These are phyloP conservation scores for Gymnoscopelus microlampas DNA, from an alignment of 2,797 vertebrate species.

Conservation along the genomic window DNA sequence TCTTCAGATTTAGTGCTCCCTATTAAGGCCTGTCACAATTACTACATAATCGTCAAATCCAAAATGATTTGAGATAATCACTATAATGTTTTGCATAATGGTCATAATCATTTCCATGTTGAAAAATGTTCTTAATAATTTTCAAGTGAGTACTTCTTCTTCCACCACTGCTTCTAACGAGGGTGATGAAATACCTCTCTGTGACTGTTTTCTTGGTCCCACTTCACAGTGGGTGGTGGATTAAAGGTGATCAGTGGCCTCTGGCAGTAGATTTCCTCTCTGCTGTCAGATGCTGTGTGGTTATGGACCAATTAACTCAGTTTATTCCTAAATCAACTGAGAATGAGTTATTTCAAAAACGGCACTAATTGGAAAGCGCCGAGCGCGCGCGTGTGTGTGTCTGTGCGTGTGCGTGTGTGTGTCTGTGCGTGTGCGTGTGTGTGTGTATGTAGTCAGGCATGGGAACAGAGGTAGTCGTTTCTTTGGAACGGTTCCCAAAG, in stretches of 20 bases:
- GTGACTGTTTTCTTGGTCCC: neutral
- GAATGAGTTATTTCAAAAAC: slow-evolving; percentile 26
- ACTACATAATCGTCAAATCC: too few relatives aligned
- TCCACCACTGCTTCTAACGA: too few relatives aligned
- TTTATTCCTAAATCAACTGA: slow-evolving; percentile 20
- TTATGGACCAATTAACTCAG: slow-evolving; percentile 27
- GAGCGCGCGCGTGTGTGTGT: neutral
- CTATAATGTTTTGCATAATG: too few relatives aligned
- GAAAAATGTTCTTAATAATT: too few relatives aligned
- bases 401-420: neutral
- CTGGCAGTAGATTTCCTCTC: neutral
- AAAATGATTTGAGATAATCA: too few relatives aligned
- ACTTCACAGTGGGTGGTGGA: neutral
- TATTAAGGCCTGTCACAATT: too few relatives aligned
- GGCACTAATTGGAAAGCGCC: slow-evolving; percentile 45
- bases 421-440: too few relatives aligned
- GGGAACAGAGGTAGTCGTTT: slow-evolving; percentile 6
- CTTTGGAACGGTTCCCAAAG: neutral
- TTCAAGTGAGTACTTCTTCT: too few relatives aligned
- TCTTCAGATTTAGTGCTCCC: too few relatives aligned
- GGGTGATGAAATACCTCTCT: too few relatives aligned
- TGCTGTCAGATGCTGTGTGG: slow-evolving; percentile 18
- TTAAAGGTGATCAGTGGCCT: too few relatives aligned
- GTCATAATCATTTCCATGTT: too few relatives aligned
- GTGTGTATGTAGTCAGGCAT: slow-evolving; percentile 16